phyloP scores from a whole-genome alignment of 2,888 invertebrate genomes.

The Macrosiphum euphorbiae region DNA sequence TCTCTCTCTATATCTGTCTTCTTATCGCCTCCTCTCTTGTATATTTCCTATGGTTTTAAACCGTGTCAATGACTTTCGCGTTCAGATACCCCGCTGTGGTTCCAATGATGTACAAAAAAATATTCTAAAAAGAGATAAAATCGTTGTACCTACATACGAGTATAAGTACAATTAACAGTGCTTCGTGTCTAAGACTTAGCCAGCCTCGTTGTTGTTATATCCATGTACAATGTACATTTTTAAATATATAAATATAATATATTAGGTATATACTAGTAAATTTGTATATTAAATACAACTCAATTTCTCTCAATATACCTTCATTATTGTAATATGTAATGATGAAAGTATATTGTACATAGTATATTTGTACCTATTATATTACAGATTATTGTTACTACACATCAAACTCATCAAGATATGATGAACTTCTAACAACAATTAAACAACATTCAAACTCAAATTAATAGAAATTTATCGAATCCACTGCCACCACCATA shows the following conservation, averaged over 20 bases:
- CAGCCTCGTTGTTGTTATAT: background rate
- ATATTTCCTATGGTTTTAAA: slow-evolving; percentile 37
- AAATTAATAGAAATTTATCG: background rate
- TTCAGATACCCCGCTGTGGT: slow-evolving; percentile 39
- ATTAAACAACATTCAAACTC: background rate
- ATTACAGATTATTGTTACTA: background rate
- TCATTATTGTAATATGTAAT: background rate
- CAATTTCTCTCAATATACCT: background rate
- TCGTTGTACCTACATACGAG: background rate
- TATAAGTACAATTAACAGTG: background rate
- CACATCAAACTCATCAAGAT: background rate
- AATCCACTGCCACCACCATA: background rate
- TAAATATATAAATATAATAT: background rate
- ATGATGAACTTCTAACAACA: background rate
- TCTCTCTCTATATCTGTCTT: background rate
- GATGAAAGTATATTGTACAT: no score
- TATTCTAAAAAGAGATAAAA: slow-evolving; percentile 43
- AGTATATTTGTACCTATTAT: background rate
- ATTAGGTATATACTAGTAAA: background rate
- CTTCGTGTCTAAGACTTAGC: background rate
- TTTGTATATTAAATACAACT: background rate
- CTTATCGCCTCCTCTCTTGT: background rate
- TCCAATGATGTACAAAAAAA: background rate
- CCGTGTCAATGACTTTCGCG: slow-evolving; percentile 59
- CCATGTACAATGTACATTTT: background rate